These are phyloP conservation scores for Coenonympha glycerion DNA, from an alignment of 2,888 invertebrate species.

Conservation along the genomic window DNA sequence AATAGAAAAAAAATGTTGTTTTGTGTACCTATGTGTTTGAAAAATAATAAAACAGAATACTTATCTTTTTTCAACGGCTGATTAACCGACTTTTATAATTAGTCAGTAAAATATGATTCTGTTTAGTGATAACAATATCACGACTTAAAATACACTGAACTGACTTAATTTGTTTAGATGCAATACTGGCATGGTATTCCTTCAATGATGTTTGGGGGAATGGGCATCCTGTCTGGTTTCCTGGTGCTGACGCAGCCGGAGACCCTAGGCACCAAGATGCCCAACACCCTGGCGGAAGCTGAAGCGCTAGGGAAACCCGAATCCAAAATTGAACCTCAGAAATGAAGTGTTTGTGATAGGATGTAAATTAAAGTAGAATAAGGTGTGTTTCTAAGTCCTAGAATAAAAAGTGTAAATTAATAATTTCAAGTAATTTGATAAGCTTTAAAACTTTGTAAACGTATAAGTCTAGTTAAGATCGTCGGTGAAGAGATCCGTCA, in stretches of 20 bases:
- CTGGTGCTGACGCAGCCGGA: conserved; percentile 77
- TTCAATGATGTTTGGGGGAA: conserved; percentile 71
- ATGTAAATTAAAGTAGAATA: not conserved
- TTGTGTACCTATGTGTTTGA: no score
- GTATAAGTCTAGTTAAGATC: no score
- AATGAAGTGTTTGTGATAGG: not conserved
- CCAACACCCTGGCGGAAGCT: conserved; percentile 78
- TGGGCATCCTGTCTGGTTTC: conserved; percentile 64
- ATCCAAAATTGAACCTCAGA: conserved; percentile 16
- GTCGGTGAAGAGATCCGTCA: no score
- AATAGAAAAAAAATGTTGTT: no score
- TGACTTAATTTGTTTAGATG: conserved; percentile 40
- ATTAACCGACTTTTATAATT: no score
- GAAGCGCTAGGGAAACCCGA: conserved; percentile 49
- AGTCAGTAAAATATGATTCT: no score
- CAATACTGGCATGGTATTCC: conserved; percentile 64
- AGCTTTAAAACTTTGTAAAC: no score
- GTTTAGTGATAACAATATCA: no score
- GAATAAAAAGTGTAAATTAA: not conserved
- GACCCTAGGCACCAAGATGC: conserved; percentile 75
- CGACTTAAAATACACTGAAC: no score
- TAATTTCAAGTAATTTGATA: no score
- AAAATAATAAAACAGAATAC: no score
- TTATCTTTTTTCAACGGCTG: no score
- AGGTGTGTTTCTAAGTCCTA: not conserved